A percentile compares a stretch with the other conserved stretches of the same genome.
Evolutionary conservation across 1,140 invertebrate species (phyloP).

Genomic region (Magallana gigas): DNA sequence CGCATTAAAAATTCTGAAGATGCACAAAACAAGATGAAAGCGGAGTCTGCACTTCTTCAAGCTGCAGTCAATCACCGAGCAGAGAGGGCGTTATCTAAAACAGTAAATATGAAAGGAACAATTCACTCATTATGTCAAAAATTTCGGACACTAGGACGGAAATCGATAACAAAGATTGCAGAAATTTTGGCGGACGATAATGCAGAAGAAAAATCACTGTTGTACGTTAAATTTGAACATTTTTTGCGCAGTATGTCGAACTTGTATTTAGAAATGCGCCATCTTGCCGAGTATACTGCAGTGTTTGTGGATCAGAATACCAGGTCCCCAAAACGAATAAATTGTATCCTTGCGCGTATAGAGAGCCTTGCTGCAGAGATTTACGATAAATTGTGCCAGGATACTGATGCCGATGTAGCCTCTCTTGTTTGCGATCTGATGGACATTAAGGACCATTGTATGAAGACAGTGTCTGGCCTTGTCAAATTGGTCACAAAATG

Average conservation of each 20-base stretch:
- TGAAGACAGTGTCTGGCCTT: background rate
- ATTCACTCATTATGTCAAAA: conserved; percentile 21
- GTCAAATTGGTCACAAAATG: background rate
- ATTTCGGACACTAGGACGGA: conserved; percentile 2
- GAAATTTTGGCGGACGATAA: background rate
- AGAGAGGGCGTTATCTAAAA: background rate
- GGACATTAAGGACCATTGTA: background rate
- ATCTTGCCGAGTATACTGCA: conserved; percentile 59
- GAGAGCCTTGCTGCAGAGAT: background rate
- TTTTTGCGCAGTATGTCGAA: conserved; percentile 48
- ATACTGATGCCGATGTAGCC: background rate
- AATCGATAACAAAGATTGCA: background rate
- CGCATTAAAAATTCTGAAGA: conserved; percentile 18
- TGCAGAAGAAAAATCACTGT: conserved; percentile 22
- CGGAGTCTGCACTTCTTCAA: background rate
- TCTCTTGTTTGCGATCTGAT: background rate
- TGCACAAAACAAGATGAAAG: background rate
- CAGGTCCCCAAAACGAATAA: background rate
- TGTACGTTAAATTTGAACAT: background rate
- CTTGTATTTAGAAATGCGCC: conserved; percentile 57
- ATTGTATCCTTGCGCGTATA: background rate
- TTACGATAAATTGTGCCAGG: background rate
- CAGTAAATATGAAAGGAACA: conserved; percentile 26
- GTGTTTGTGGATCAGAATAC: conserved; percentile 30
- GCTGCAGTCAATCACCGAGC: conserved; percentile 46